Evolutionary conservation across 2,888 invertebrate species (phyloP).

Genomic region (Ophonus ardosiacus): DNA sequence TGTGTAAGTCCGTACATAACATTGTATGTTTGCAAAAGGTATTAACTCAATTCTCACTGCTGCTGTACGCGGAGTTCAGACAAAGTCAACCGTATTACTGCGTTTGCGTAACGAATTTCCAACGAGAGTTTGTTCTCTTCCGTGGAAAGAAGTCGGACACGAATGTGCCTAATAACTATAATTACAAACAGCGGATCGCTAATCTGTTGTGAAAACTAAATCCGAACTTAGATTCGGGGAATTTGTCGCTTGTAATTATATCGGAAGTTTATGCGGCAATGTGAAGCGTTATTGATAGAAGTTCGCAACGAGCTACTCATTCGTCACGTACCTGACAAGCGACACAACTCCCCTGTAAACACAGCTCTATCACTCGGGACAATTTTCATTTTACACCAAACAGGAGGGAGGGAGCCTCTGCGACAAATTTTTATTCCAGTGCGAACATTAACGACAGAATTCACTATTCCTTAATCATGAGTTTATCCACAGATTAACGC

Average conservation of each 20-base stretch:
- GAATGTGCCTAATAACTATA: conserved; percentile 37
- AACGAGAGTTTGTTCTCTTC: background rate
- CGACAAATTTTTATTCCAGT: too few relatives aligned
- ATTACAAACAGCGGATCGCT: conserved; percentile 28
- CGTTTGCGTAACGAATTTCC: conserved; percentile 33
- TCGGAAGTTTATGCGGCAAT: conserved; percentile 28
- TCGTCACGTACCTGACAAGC: conserved; percentile 23
- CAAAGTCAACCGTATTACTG: conserved; percentile 15
- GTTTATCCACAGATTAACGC: too few relatives aligned
- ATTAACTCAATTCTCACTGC: conserved; percentile 34
- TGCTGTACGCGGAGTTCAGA: conserved; percentile 3
- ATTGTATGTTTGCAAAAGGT: conserved; percentile 15
- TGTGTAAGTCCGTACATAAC: conserved; percentile 28
- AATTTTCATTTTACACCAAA: too few relatives aligned
- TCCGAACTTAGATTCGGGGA: conserved; percentile 10
- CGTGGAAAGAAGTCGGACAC: background rate
- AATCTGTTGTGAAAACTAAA: conserved; percentile 44
- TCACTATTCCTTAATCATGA: too few relatives aligned
- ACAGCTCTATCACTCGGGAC: too few relatives aligned
- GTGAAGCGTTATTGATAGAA: conserved; percentile 12
- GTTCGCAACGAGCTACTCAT: background rate
- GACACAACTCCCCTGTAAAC: background rate
- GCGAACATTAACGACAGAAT: too few relatives aligned
- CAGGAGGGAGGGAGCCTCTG: too few relatives aligned
- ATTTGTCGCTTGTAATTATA: conserved; percentile 37